Evolutionary conservation across 2,797 vertebrate genomes (phyloP).

Genomic region (Diplodus puntazzo): DNA sequence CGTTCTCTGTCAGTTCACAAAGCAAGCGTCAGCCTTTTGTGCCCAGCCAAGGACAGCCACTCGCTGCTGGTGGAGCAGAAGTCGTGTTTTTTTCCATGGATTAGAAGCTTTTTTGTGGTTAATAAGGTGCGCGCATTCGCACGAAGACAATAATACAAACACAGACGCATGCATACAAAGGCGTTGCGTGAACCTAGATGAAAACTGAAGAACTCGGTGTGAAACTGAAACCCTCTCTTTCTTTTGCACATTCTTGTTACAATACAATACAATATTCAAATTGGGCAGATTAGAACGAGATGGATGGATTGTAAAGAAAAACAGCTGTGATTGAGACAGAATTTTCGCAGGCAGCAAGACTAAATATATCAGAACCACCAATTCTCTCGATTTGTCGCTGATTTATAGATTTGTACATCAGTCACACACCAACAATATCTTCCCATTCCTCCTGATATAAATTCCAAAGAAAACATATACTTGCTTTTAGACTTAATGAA

Average conservation of each 20-base stretch:
- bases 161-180: background rate
- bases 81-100: conserved; percentile 17
- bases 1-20: conserved; percentile 43
- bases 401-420: no score
- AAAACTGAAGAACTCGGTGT: background rate
- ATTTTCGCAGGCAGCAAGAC: no score
- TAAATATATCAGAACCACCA: no score
- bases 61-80: background rate
- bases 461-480: no score
- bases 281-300: background rate
- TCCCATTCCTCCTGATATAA: no score
- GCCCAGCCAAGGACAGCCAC: conserved; percentile 48
- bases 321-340: background rate
- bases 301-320: background rate
- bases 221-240: background rate
- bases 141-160: conserved; percentile 14
- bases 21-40: conserved; percentile 54
- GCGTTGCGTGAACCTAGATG: background rate
- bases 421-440: no score
- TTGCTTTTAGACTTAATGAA: no score
- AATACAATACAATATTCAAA: no score
- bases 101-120: conserved; percentile 31
- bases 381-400: no score
- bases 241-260: background rate
- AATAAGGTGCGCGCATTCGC: conserved; percentile 27